These are phyloP conservation scores for Scatophagus argus DNA, from an alignment of 2,113 vertebrate species.

Conservation along the genomic window DNA sequence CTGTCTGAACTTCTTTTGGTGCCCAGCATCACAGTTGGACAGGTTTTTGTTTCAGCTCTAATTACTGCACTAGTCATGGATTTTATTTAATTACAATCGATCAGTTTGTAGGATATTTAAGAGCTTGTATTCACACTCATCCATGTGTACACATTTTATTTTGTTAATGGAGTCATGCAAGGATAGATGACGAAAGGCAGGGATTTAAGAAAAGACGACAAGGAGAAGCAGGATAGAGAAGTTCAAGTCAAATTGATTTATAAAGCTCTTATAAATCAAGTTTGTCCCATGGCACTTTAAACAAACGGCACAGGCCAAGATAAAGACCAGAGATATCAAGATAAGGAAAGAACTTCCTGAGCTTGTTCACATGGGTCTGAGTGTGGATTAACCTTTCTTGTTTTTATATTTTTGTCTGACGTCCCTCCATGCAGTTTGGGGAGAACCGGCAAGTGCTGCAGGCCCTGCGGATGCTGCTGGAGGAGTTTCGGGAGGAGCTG, in stretches of 20 bases:
- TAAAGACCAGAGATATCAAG: slow-evolving; percentile 6
- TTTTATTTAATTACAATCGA: neutral
- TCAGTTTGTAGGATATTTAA: neutral
- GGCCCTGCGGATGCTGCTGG: slow-evolving; percentile 89
- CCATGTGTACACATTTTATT: neutral
- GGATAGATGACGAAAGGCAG: neutral
- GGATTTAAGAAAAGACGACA: neutral
- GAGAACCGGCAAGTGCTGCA: slow-evolving; percentile 90
- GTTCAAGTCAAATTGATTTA: slow-evolving; percentile 39
- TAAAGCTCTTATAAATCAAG: slow-evolving; percentile 25
- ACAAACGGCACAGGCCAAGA: slow-evolving; percentile 13
- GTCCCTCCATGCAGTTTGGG: slow-evolving; percentile 80
- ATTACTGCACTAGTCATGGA: neutral
- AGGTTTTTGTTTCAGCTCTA: slow-evolving; percentile 5
- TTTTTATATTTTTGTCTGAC: slow-evolving; percentile 3
- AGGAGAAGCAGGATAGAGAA: slow-evolving; percentile 11
- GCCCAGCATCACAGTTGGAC: neutral
- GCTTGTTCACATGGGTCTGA: neutral
- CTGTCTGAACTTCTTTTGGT: neutral
- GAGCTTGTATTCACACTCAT: neutral
- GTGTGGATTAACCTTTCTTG: neutral
- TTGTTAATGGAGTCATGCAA: neutral
- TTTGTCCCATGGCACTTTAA: slow-evolving; percentile 6
- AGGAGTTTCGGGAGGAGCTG: slow-evolving; percentile 92
- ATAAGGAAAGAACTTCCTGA: slow-evolving; percentile 12